Evolutionary conservation across 2,113 vertebrate species (phyloP).

Genomic region (Australoheros scitulus): DNA sequence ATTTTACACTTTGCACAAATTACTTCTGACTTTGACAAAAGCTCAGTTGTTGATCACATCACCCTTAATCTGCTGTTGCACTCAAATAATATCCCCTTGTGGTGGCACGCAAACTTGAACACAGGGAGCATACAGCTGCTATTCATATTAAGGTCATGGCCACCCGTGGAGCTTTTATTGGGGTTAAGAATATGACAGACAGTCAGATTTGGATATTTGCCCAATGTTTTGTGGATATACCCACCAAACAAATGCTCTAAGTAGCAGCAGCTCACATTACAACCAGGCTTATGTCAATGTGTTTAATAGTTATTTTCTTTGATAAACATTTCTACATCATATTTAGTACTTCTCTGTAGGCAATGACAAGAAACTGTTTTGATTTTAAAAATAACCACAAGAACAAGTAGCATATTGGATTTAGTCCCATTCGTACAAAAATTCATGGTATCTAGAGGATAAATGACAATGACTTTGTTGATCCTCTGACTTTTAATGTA

Average conservation of each 20-base stretch:
- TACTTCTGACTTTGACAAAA: conserved; percentile 22
- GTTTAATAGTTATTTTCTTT: background rate
- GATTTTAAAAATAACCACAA: background rate
- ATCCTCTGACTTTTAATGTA: too few relatives aligned
- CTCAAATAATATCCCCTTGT: conserved; percentile 36
- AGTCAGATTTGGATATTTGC: conserved; percentile 42
- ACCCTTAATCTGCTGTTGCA: conserved; percentile 34
- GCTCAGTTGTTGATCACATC: conserved; percentile 29
- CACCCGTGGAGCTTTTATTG: conserved; percentile 58
- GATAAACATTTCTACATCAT: background rate
- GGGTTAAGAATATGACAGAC: conserved; percentile 71
- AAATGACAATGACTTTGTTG: too few relatives aligned
- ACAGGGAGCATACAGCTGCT: conserved; percentile 18
- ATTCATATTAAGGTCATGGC: conserved; percentile 61
- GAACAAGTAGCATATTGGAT: background rate
- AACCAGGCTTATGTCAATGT: background rate
- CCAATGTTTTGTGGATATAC: conserved; percentile 26
- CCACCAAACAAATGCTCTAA: background rate
- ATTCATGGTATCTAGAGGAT: background rate
- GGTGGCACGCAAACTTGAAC: conserved; percentile 18
- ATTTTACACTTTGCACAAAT: conserved; percentile 32
- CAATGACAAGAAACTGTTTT: background rate
- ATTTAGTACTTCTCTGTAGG: background rate
- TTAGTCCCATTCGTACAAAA: background rate
- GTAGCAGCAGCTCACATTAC: background rate